Percentiles rank a stretch among this genome's conserved stretches.
phyloP scores from a whole-genome alignment of 2,113 vertebrate genomes.

The Asarcornis scutulata region DNA sequence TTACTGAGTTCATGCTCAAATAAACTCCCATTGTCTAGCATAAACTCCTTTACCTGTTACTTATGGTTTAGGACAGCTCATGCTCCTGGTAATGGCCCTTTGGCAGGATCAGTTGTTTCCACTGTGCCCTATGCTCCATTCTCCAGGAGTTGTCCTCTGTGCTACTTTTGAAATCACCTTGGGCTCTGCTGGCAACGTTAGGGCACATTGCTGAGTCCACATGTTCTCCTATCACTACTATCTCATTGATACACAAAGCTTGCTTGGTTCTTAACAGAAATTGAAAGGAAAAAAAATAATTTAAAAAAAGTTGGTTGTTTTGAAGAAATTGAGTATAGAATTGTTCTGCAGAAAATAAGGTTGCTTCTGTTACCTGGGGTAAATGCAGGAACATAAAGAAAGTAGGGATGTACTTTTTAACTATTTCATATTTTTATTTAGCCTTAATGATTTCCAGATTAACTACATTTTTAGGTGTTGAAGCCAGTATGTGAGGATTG shows the following conservation, averaged over 20 bases:
- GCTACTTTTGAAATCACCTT: not conserved
- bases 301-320: not conserved
- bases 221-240: not conserved
- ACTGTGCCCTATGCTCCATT: not conserved
- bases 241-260: not conserved
- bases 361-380: not conserved
- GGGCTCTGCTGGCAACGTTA: not conserved
- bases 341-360: not conserved
- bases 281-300: no score
- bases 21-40: not conserved
- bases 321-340: not conserved
- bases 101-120: not conserved
- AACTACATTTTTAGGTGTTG: conserved; percentile 33
- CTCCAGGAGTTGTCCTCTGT: not conserved
- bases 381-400: not conserved
- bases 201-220: not conserved
- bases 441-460: not conserved
- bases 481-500: not conserved
- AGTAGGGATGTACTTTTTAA: conserved; percentile 14
- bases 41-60: not conserved
- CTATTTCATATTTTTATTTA: conserved; percentile 30
- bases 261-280: not conserved
- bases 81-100: not conserved
- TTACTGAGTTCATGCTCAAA: not conserved
- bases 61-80: not conserved